Conservation (phyloP, 2,888 invertebrate species). For the Lasius platythorax region DNA sequence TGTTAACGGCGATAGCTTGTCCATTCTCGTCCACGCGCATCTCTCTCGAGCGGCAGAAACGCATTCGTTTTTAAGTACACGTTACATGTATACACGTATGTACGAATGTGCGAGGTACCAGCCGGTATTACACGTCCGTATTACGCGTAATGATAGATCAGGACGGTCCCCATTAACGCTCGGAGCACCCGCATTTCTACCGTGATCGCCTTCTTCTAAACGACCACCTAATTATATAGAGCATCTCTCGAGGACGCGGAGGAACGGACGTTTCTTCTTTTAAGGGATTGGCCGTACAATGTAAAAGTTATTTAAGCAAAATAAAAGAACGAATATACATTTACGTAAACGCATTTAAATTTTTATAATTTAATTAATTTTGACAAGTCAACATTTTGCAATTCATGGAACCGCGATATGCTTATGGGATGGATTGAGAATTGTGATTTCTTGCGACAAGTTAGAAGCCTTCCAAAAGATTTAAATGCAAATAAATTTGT, state of each 20-base stretch:
- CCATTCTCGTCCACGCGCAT: conserved; percentile 47
- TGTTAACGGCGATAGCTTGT: conserved; percentile 52
- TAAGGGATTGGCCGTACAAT: conserved; percentile 7
- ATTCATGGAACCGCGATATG: background rate
- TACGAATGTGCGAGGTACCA: conserved; percentile 61
- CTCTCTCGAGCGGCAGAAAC: conserved; percentile 45
- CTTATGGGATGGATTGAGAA: background rate
- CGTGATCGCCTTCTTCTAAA: conserved; percentile 78
- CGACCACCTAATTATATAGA: conserved; percentile 82
- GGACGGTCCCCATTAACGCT: conserved; percentile 81
- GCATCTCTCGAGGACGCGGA: conserved; percentile 65
- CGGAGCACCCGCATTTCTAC: conserved; percentile 80
- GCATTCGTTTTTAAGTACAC: conserved; percentile 63
- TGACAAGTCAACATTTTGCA: background rate
- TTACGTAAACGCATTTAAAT: background rate
- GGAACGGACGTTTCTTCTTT: conserved; percentile 30
- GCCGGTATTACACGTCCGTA: conserved; percentile 79
- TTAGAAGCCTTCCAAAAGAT: background rate
- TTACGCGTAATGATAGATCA: conserved; percentile 84
- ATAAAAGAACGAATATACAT: background rate
- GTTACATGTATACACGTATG: conserved; percentile 54
- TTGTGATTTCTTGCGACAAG: background rate
- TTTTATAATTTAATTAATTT: background rate
- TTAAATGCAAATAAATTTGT: background rate
- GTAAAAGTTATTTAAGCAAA: conserved; percentile 18